Base-by-base conservation (phyloP, 1,140 invertebrate species). In the Drosophila asahinai region DNA sequence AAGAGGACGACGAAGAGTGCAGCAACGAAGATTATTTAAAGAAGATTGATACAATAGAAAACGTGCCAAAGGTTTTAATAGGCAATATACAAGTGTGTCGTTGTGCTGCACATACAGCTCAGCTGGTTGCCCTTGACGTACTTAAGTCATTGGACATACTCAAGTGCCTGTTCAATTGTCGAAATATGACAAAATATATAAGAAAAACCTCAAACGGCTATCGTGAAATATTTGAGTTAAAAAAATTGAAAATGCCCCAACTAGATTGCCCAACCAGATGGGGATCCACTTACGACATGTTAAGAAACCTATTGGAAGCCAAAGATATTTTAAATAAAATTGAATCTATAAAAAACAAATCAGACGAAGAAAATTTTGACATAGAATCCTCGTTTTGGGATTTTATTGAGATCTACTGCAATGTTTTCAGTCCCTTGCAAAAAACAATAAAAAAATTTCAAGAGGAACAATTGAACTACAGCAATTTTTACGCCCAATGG, bases 231-330 rank as follows among this genome's bases (percentile, higher is more conserved):
- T 15, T 49, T 14, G 14, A 49, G 14, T 19, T 25, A 1, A 49
- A 49, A 17, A 47, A 19, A 36, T 30, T 30, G 25, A 48, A 48
- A 48, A 25, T 72, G 60, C 60, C 68, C 3, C 60, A 72, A 72
- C 36, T 64, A 14, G 60, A 72, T 30, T 64, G 61, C 47, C 71
- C 71, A 42, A 66, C 71, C 14, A 66, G 71, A 47, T 76, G 59
- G 73, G 65, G 65, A 19, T 76, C 65, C 8, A 70, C 65, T 1
- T 76, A 70, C 42, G 45, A 19, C 15, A 76, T 76, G 66, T 14
- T 66, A 19, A 25, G 64, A 11, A 14, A 57, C 19, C 57, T 74
- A 38, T 27, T 47, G 25, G 49, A 12, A 7, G 71, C 71, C 2
- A 74, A 74, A 49, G 63, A 67, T 15, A 27, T 52, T 1, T 12